A percentile compares a stretch with the other conserved stretches of the same genome.
Evolutionary conservation across 2,888 invertebrate genomes (phyloP).

Genomic region (Aquatica leii): DNA sequence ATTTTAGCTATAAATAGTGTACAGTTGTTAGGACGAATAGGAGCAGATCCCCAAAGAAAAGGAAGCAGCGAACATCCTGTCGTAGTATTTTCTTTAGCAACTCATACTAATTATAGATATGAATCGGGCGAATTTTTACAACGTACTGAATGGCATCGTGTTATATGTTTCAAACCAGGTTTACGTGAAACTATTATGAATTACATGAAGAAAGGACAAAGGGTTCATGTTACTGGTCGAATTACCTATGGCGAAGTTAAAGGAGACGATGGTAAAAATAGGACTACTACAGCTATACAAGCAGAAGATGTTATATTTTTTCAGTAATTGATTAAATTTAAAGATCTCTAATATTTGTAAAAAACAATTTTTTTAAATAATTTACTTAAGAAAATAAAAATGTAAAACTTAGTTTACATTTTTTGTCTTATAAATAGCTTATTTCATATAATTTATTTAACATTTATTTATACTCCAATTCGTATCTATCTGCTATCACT

Average conservation of each 20-base stretch:
- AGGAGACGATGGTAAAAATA: conserved; percentile 76
- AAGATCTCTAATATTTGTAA: neutral
- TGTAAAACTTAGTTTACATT: too few relatives aligned
- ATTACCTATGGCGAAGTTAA: conserved; percentile 86
- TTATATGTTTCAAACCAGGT: conserved; percentile 86
- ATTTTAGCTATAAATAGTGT: conserved; percentile 82
- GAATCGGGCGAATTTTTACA: conserved; percentile 82
- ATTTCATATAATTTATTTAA: too few relatives aligned
- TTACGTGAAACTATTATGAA: conserved; percentile 81
- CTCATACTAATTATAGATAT: conserved; percentile 85
- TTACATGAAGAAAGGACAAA: conserved; percentile 85
- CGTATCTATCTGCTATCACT: too few relatives aligned
- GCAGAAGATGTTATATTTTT: conserved; percentile 91
- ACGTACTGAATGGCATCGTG: conserved; percentile 91
- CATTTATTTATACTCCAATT: too few relatives aligned
- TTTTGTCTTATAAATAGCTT: too few relatives aligned
- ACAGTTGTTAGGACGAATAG: conserved; percentile 85
- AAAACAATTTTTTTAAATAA: neutral
- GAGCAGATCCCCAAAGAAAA: conserved; percentile 86
- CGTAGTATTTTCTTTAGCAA: conserved; percentile 88
- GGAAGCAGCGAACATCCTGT: conserved; percentile 86
- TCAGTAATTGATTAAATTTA: conserved; percentile 53
- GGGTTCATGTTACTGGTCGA: conserved; percentile 83
- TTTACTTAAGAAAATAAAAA: neutral
- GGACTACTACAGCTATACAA: conserved; percentile 79